Percentiles rank a stretch among this genome's conserved stretches.
Evolutionary conservation across 2,113 vertebrate species (phyloP).

Genomic region (Lagopus muta): DNA sequence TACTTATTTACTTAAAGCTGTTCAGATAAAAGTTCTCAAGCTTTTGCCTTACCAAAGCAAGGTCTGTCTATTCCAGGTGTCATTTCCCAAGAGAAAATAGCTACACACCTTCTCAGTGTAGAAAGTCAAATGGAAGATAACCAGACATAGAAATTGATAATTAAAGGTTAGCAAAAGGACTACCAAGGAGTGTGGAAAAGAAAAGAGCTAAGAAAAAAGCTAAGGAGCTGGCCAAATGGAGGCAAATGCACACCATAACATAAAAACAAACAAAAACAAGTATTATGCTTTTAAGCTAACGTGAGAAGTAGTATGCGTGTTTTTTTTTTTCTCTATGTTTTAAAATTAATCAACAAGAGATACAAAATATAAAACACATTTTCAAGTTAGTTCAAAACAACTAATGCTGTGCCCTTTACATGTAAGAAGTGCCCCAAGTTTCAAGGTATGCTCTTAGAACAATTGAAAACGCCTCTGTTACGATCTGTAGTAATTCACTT

Average conservation of each 20-base stretch:
- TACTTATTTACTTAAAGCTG: not conserved
- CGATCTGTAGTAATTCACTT: not conserved
- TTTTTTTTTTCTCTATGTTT: not conserved
- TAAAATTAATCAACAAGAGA: not conserved
- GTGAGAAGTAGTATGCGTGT: not conserved
- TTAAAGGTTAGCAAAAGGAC: not conserved
- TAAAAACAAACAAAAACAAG: not conserved
- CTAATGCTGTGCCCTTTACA: not conserved
- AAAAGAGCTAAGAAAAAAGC: not conserved
- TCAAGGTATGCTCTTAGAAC: not conserved
- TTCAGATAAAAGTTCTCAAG: not conserved
- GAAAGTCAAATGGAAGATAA: not conserved
- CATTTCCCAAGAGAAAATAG: not conserved
- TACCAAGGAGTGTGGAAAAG: not conserved
- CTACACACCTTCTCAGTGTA: not conserved
- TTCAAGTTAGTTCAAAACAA: not conserved
- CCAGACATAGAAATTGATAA: not conserved
- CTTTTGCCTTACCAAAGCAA: not conserved
- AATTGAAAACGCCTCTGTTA: not conserved
- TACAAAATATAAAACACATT: not conserved
- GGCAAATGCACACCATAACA: not conserved
- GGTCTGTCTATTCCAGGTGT: not conserved
- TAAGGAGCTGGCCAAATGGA: not conserved
- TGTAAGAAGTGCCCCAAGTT: not conserved
- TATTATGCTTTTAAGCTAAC: not conserved